Base-by-base conservation (phyloP, 2,888 invertebrate genomes). In the Dolomedes plantarius region DNA sequence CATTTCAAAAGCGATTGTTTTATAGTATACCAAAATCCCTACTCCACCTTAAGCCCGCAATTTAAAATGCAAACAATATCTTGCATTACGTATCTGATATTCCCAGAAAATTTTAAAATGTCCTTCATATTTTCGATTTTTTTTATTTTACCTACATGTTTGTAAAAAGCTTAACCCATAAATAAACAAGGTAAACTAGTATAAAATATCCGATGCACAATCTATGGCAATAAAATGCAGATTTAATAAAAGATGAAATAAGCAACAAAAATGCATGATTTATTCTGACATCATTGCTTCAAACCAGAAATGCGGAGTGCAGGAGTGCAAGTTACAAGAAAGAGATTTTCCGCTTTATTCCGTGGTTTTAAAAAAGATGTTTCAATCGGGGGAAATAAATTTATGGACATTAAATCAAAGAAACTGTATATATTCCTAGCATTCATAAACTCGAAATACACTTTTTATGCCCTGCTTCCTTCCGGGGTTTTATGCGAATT, bases 371-470 rank as follows among this genome's bases (percentile, higher is more conserved):
- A 46, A n/a, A 46, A 46, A 46, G 2, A 46, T 2, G 11, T 46
- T 46, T 16, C 16, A 46, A 46, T 46, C 16, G 16, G 5, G 46
- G 46, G 16, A 16, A 46, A 46, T 46, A 46, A 46, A 46, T 46
- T 46, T 46, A 46, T 46, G 46, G 46, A 6, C 46, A 46, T 46
- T 46, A 46, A 46, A 46, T 46, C 46, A 46, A 46, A 46, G 11
- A 16, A 16, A 46, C 46, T 46, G 46, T 16, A 16, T 16, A 46
- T 7, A 16, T 46, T 46, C 16, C 36, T 46, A 16, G 16, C 16
- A 16, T 46, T 46, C 46, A 46, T 46, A 46, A 46, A 46, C 46
- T 16, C 16, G 46, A 16, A 46, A 13, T 6, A 16, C 2, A 16
- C 16, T 16, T 46, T 46, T 46, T 46, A 6, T 6, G 46, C 16